Base-by-base conservation (phyloP, 1,140 invertebrate genomes). In the Aplysia californica region DNA sequence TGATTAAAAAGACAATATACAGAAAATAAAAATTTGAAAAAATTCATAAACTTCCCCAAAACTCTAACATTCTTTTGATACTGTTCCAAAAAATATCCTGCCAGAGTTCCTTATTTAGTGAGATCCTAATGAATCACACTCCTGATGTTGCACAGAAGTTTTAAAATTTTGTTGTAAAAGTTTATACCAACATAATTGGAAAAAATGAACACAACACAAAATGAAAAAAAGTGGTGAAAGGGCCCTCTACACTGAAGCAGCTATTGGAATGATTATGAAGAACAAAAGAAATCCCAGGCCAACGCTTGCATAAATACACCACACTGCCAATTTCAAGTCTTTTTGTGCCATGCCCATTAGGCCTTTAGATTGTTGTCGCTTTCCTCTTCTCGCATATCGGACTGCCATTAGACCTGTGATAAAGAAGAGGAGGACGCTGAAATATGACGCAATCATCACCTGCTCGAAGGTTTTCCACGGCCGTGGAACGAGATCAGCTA, bases 271-370 rank as follows among this genome's bases (percentile, higher is more conserved):
- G 55, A 85, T 80, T 21, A 81, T 80, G 18, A 86, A 70, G 18
- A 75, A 79, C 29, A 84, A 44, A 10, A 85, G 3, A 35, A 84
- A 35, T 0, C 86, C 86, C 33, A 81, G 50, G 0, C n/a, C 80
- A 64, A 87, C 56, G 56, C 84, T 84, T 4, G 79, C 76, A 66
- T 87, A 87, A 55, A 86, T 85, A 15, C 82, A 72, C 23, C 80
- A 79, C 4, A 83, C 82, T 1, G 86, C 84, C 36, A 78, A 58
- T 38, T 76, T 81, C 31, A 82, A 74, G 76, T 85, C 81, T 68
- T 82, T 82, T 78, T 87, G 85, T n/a, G 85, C 85, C 65, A 87
- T 79, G 20, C 85, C 86, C 80, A 87, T 84, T 56, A 87, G 65
- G 3, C 86, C 86, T 73, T 87, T 87, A 23, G 80, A 81, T 39